A percentile compares a stretch with the other conserved stretches of the same genome.
Evolutionary conservation across 2,113 vertebrate species (phyloP).

Genomic region (Macquaria australasica): DNA sequence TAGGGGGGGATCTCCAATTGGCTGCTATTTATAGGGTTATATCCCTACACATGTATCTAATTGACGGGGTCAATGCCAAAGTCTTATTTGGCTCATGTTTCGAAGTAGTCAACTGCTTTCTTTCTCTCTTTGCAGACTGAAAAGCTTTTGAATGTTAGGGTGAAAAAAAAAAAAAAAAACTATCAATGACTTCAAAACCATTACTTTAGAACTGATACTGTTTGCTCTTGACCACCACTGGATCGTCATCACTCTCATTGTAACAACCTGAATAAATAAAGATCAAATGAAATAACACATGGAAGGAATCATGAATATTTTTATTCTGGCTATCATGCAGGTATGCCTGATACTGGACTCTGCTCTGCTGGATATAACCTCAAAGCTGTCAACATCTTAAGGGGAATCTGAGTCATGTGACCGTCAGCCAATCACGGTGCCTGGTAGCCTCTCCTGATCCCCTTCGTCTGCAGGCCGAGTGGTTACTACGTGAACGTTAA

Average conservation of each 20-base stretch:
- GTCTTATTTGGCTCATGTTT: too few species aligned
- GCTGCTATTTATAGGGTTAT: too few species aligned
- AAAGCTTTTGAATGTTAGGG: neutral
- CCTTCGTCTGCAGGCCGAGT: neutral
- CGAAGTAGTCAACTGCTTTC: neutral
- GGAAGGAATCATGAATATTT: slow-evolving; percentile 21
- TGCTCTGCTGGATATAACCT: neutral
- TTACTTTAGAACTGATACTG: neutral
- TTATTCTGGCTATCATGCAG: neutral
- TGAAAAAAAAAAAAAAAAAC: too few species aligned
- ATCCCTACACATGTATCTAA: too few species aligned
- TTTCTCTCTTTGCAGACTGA: neutral
- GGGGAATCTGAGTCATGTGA: slow-evolving; percentile 12
- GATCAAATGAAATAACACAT: neutral
- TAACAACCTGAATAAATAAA: neutral
- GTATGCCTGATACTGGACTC: slow-evolving; percentile 5
- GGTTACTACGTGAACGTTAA: neutral
- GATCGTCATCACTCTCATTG: neutral
- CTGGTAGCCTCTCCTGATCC: slow-evolving; percentile 18
- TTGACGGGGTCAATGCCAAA: too few species aligned
- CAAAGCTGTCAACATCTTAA: slow-evolving; percentile 22
- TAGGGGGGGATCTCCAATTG: too few species aligned
- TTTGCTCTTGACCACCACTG: neutral
- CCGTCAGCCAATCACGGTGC: slow-evolving; percentile 13
- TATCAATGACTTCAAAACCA: neutral